These are phyloP conservation scores for Hydrocynus forskahlii DNA, from an alignment of 2,797 vertebrate species.

Conservation along the genomic window DNA sequence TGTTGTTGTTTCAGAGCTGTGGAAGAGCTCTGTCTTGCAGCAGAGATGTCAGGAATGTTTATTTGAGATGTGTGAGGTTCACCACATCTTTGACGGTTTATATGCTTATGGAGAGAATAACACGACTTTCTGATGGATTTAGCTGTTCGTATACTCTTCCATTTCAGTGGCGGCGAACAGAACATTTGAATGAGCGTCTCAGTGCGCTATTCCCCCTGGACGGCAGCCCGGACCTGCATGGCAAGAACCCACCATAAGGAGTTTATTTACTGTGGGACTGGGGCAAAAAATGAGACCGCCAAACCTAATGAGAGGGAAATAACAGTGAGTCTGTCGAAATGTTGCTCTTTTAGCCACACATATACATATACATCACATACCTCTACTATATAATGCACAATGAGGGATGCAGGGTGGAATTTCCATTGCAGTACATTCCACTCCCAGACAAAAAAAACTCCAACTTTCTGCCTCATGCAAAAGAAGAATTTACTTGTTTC, in stretches of 20 bases:
- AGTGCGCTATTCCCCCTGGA: conserved; percentile 28
- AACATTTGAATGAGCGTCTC: conserved; percentile 43
- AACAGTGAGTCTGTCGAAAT: conserved; percentile 36
- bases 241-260: conserved; percentile 42
- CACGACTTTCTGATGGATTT: conserved; percentile 48
- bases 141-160: conserved; percentile 38
- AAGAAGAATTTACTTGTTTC: too few species aligned
- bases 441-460: not conserved
- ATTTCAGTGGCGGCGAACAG: conserved; percentile 51
- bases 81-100: conserved; percentile 61
- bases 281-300: conserved; percentile 47
- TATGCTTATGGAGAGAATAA: conserved; percentile 58
- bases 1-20: conserved; percentile 45
- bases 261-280: conserved; percentile 56
- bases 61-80: conserved; percentile 58
- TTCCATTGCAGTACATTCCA: not conserved
- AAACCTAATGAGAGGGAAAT: conserved; percentile 50
- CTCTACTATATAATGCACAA: not conserved
- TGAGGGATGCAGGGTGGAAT: too few species aligned
- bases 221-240: conserved; percentile 34
- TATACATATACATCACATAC: conserved; percentile 11
- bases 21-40: conserved; percentile 30
- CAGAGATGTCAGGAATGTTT: conserved; percentile 60
- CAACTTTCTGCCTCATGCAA: too few species aligned
- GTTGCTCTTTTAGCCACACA: conserved; percentile 14